Conservation (phyloP, 2,797 vertebrate genomes). For the Ambastaia sidthimunki region DNA sequence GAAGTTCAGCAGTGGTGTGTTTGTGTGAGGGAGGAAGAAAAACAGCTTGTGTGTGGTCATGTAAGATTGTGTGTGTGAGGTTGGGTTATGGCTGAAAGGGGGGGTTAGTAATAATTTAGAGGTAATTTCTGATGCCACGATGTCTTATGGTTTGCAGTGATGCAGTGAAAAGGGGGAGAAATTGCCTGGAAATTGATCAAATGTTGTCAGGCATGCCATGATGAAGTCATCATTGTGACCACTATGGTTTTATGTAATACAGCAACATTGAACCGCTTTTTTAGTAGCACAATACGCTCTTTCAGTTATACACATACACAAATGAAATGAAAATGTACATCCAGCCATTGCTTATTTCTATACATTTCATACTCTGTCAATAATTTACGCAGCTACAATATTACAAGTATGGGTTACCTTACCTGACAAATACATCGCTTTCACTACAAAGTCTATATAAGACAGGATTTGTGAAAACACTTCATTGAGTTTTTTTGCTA, state of each 20-base stretch:
- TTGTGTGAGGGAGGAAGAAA: background rate
- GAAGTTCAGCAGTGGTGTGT: slow-evolving; percentile 17
- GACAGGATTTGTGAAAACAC: slow-evolving; percentile 6
- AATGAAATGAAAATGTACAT: slow-evolving; percentile 8
- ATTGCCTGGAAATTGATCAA: slow-evolving; percentile 10
- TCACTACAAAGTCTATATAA: background rate
- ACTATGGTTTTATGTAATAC: background rate
- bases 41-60: slow-evolving; percentile 5
- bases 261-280: background rate
- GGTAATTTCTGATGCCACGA: slow-evolving; percentile 43
- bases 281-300: too few species aligned
- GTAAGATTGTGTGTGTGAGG: background rate
- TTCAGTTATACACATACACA: background rate
- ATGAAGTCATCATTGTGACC: slow-evolving; percentile 28
- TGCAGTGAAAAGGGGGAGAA: slow-evolving; percentile 28
- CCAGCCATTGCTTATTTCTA: background rate
- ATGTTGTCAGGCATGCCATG: slow-evolving; percentile 5
- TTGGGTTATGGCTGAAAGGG: background rate
- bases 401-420: too few species aligned
- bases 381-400: background rate
- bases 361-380: background rate
- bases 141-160: slow-evolving; percentile 15
- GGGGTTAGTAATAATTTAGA: slow-evolving; percentile 40
- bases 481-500: slow-evolving; percentile 41
- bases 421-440: too few species aligned